Conservation (phyloP, 2,797 vertebrate species). For the Menidia menidia region DNA sequence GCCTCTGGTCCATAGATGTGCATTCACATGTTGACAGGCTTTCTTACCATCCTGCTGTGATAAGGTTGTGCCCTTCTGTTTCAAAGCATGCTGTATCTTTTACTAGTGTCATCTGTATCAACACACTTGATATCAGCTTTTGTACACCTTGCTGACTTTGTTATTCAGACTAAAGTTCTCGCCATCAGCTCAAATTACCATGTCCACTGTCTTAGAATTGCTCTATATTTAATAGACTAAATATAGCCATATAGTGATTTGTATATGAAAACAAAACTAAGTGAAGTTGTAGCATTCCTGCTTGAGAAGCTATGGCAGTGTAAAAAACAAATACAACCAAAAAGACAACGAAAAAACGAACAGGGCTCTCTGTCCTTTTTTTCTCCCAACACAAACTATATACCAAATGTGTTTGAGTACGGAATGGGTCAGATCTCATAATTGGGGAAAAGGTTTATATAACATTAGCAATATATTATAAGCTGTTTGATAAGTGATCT, state of each 20-base stretch:
- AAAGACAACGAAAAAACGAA: background rate
- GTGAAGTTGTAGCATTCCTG: background rate
- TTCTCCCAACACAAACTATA: too few species aligned
- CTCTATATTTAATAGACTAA: constrained; percentile 1
- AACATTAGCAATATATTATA: background rate
- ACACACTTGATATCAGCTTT: constrained; percentile 14
- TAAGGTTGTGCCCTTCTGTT: constrained; percentile 44
- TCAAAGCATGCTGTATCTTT: constrained; percentile 26
- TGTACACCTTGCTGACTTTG: constrained; percentile 18
- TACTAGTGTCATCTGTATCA: constrained; percentile 30
- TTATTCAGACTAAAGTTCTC: background rate
- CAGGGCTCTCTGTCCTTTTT: too few species aligned
- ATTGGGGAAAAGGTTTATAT: background rate
- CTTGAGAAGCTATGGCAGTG: background rate
- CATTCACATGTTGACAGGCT: constrained; percentile 43
- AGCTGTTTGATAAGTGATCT: background rate
- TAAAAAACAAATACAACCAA: background rate
- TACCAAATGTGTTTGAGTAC: background rate
- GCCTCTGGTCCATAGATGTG: constrained; percentile 46
- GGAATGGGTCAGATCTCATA: background rate
- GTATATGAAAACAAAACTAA: too few species aligned
- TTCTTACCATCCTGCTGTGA: constrained; percentile 39
- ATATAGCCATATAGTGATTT: too few species aligned
- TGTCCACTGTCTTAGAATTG: background rate
- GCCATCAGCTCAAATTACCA: background rate